These are phyloP conservation scores for Perccottus glenii DNA, from an alignment of 2,113 vertebrate genomes.

Conservation along the genomic window DNA sequence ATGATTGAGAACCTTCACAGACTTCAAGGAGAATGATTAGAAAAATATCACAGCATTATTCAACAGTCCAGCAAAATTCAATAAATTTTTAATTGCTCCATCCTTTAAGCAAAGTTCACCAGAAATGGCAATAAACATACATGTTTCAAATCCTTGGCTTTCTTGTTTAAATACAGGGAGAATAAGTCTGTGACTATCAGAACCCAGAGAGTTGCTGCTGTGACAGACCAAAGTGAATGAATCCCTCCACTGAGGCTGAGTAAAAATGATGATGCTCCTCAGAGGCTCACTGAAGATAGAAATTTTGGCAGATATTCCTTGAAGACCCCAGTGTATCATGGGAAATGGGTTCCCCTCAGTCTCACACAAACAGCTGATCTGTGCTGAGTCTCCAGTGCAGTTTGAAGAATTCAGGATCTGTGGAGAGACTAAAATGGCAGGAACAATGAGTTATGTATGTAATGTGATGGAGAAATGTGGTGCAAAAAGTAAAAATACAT, in stretches of 20 bases:
- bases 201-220: slow-evolving; percentile 39
- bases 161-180: neutral
- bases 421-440: slow-evolving; percentile 13
- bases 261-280: slow-evolving; percentile 24
- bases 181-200: slow-evolving; percentile 9
- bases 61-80: no score
- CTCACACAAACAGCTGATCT: slow-evolving; percentile 41
- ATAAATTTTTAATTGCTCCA: no score
- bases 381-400: slow-evolving; percentile 6
- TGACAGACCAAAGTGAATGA: slow-evolving; percentile 16
- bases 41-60: no score
- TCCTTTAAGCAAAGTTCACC: no score
- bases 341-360: slow-evolving; percentile 32
- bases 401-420: slow-evolving; percentile 29
- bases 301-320: slow-evolving; percentile 12
- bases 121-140: no score
- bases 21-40: no score
- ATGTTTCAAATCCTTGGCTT: no score
- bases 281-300: slow-evolving; percentile 10
- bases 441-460: neutral
- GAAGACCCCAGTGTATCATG: slow-evolving; percentile 25
- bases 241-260: neutral
- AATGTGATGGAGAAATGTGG: neutral
- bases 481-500: neutral
- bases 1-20: no score